A percentile compares a stretch with the other conserved stretches of the same genome.
Conservation (phyloP, 30 jellyfish, hydroid and myxozoan genomes). For the Hydractinia echinata region DNA sequence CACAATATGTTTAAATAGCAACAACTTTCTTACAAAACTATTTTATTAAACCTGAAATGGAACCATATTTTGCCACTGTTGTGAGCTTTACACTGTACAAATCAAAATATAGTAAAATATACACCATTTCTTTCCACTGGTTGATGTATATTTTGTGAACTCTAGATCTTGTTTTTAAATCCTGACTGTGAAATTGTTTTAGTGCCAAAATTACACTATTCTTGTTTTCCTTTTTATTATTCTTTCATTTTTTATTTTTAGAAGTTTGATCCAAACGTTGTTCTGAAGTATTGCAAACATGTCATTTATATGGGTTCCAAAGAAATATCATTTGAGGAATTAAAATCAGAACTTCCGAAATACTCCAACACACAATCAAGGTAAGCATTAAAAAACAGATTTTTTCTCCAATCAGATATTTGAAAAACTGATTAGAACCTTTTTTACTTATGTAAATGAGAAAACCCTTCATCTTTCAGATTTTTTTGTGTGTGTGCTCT, state of each 20-base stretch:
- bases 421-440: neutral
- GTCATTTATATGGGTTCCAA: conserved; percentile 55
- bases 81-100: too few relatives aligned
- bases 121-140: too few relatives aligned
- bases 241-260: neutral
- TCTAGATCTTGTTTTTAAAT: too few relatives aligned
- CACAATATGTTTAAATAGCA: too few relatives aligned
- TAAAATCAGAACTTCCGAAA: conserved; percentile 46
- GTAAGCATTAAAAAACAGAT: neutral
- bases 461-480: neutral
- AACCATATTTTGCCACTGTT: too few relatives aligned
- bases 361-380: neutral
- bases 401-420: neutral
- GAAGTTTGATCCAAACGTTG: conserved; percentile 27
- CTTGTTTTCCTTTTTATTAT: neutral
- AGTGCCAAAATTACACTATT: too few relatives aligned
- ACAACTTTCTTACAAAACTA: too few relatives aligned
- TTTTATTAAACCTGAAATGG: too few relatives aligned
- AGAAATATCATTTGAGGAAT: conserved; percentile 83
- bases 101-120: too few relatives aligned
- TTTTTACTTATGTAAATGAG: neutral
- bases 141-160: too few relatives aligned
- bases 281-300: conserved; percentile 42
- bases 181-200: too few relatives aligned
- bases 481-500: neutral